A percentile compares a stretch with the other conserved stretches of the same genome.
phyloP scores from a whole-genome alignment of 2,888 invertebrate genomes.

The Phyllotreta cruciferae region DNA sequence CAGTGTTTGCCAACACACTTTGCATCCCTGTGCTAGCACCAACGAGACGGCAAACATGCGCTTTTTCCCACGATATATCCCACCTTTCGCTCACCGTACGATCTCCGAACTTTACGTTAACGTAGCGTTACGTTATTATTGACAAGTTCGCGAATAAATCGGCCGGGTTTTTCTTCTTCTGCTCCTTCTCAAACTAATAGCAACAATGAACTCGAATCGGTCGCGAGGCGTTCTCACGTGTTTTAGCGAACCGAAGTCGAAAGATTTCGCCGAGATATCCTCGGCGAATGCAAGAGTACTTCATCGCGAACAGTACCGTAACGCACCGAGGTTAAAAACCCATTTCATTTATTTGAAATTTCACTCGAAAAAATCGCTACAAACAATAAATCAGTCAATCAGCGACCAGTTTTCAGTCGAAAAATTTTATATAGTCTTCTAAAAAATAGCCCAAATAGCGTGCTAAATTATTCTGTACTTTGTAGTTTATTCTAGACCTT shows the following conservation, averaged over 20 bases:
- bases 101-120: constrained; percentile 25
- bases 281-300: neutral
- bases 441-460: no score
- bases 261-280: constrained; percentile 9
- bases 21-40: constrained; percentile 56
- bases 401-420: no score
- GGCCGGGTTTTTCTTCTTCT: neutral
- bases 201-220: constrained; percentile 19
- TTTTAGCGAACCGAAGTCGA: constrained; percentile 8
- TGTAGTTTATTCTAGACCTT: no score
- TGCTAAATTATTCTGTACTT: no score
- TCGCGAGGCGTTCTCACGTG: constrained; percentile 21
- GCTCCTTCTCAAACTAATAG: constrained; percentile 12
- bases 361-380: no score
- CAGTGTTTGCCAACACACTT: constrained; percentile 59
- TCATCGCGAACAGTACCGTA: constrained; percentile 1
- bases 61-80: constrained; percentile 45
- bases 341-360: no score
- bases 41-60: constrained; percentile 44
- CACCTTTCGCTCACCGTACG: no score
- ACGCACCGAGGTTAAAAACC: neutral
- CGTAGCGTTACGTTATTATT: constrained; percentile 21
- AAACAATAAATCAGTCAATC: no score
- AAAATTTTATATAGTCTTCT: no score
- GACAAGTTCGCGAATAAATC: constrained; percentile 27